These are phyloP conservation scores for Harpagifer antarcticus DNA, from an alignment of 2,797 vertebrate genomes.

Conservation along the genomic window DNA sequence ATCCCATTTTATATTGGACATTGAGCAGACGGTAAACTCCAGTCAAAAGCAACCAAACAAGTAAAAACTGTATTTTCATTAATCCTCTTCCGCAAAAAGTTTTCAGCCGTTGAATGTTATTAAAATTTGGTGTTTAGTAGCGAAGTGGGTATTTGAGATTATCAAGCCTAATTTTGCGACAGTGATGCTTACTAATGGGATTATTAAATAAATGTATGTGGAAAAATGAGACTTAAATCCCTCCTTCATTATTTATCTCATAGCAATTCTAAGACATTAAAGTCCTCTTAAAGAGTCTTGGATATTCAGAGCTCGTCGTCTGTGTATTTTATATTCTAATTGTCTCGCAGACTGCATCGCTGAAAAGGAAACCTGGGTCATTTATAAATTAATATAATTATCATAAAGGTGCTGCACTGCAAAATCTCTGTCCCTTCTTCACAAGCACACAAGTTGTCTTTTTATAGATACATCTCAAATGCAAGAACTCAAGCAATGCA, in stretches of 20 bases:
- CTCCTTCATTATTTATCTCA: slow-evolving; percentile 35
- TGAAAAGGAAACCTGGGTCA: slow-evolving; percentile 20
- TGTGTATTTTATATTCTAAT: slow-evolving; percentile 55
- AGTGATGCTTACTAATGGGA: slow-evolving; percentile 50
- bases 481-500: slow-evolving; percentile 40
- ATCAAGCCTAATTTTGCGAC: slow-evolving; percentile 39
- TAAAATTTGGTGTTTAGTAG: slow-evolving; percentile 10
- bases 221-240: slow-evolving; percentile 51
- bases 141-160: slow-evolving; percentile 35
- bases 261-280: slow-evolving; percentile 43
- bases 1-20: too few relatives aligned
- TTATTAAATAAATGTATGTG: slow-evolving; percentile 60
- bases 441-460: slow-evolving; percentile 30
- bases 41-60: slow-evolving; percentile 19
- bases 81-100: slow-evolving; percentile 14
- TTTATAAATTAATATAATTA: slow-evolving; percentile 53
- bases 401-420: slow-evolving; percentile 23
- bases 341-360: slow-evolving; percentile 32
- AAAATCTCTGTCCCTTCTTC: slow-evolving; percentile 27
- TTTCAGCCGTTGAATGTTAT: slow-evolving; percentile 1
- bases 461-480: slow-evolving; percentile 24
- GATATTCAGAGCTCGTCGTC: slow-evolving; percentile 17
- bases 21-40: not conserved
- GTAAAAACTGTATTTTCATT: not conserved
- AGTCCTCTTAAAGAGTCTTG: slow-evolving; percentile 20